phyloP scores from a whole-genome alignment of 2,888 invertebrate genomes.

The Carabus problematicus region DNA sequence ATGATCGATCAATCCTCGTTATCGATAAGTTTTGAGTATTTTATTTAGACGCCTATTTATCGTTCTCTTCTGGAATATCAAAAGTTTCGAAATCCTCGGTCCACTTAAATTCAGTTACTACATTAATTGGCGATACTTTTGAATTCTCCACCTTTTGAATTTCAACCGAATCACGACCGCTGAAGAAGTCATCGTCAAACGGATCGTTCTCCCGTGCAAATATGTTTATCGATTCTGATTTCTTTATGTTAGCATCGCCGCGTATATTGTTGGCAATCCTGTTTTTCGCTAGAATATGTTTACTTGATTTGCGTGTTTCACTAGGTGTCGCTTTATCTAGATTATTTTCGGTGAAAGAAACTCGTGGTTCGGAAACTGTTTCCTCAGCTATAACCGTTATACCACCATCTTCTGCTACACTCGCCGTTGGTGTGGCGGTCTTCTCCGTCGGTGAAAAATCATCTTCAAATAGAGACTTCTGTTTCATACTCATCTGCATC shows the following conservation, averaged over 20 bases:
- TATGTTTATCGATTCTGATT: slow-evolving; percentile 90
- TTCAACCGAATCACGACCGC: slow-evolving; percentile 49
- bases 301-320: slow-evolving; percentile 47
- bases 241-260: slow-evolving; percentile 73
- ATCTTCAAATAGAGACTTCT: slow-evolving; percentile 63
- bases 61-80: slow-evolving; percentile 49
- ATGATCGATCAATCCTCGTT: too few species aligned
- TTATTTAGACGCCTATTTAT: slow-evolving; percentile 20
- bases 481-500: slow-evolving; percentile 44
- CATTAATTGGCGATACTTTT: slow-evolving; percentile 48
- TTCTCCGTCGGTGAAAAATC: slow-evolving; percentile 64
- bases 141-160: slow-evolving; percentile 41
- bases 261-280: slow-evolving; percentile 48
- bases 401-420: slow-evolving; percentile 44
- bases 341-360: slow-evolving; percentile 50
- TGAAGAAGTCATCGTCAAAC: slow-evolving; percentile 89
- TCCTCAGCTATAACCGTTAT: slow-evolving; percentile 58
- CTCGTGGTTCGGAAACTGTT: slow-evolving; percentile 49
- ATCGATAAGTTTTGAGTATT: slow-evolving; percentile 30
- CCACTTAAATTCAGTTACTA: slow-evolving; percentile 57
- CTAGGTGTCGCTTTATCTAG: slow-evolving; percentile 48
- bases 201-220: slow-evolving; percentile 87
- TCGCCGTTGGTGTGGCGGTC: not conserved
- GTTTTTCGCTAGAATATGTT: slow-evolving; percentile 52
- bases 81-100: slow-evolving; percentile 61